A percentile compares a stretch with the other conserved stretches of the same genome.
These are phyloP conservation scores for Agrochola lychnidis DNA, from an alignment of 2,888 invertebrate species.

Conservation along the genomic window DNA sequence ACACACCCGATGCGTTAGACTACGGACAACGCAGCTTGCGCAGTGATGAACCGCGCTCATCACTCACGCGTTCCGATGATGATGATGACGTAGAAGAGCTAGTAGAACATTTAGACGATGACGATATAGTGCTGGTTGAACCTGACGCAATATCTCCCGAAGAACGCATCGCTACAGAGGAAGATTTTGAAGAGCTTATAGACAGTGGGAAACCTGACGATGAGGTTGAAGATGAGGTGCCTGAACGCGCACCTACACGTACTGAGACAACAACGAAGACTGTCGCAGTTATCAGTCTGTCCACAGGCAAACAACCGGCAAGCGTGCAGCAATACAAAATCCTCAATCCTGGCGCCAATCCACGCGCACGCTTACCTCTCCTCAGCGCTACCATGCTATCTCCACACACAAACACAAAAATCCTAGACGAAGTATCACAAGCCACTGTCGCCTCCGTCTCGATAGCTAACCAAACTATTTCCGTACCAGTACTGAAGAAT, in stretches of 20 bases:
- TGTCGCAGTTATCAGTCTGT: constrained; percentile 88
- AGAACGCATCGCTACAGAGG: constrained; percentile 92
- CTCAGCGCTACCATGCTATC: constrained; percentile 76
- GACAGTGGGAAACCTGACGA: constrained; percentile 91
- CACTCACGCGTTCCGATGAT: constrained; percentile 78
- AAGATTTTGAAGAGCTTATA: constrained; percentile 92
- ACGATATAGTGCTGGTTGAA: constrained; percentile 92
- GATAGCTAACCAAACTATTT: constrained; percentile 89
- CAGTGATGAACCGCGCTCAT: constrained; percentile 84
- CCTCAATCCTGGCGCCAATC: constrained; percentile 77
- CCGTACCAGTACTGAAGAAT: constrained; percentile 87
- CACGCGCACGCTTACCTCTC: constrained; percentile 83
- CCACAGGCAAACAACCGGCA: constrained; percentile 84
- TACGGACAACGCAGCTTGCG: constrained; percentile 77
- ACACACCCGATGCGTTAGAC: constrained; percentile 91
- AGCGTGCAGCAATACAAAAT: constrained; percentile 87
- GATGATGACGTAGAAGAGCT: constrained; percentile 83
- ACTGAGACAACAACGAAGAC: constrained; percentile 89
- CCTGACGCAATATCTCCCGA: constrained; percentile 91
- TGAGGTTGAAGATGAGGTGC: constrained; percentile 80
- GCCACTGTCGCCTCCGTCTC: constrained; percentile 90
- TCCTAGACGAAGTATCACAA: constrained; percentile 90
- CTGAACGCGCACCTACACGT: constrained; percentile 84
- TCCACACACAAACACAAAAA: constrained; percentile 86
- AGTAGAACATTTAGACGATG: constrained; percentile 88